Evolutionary conservation across 2,888 invertebrate genomes (phyloP).

Genomic region (Unio delphinus): DNA sequence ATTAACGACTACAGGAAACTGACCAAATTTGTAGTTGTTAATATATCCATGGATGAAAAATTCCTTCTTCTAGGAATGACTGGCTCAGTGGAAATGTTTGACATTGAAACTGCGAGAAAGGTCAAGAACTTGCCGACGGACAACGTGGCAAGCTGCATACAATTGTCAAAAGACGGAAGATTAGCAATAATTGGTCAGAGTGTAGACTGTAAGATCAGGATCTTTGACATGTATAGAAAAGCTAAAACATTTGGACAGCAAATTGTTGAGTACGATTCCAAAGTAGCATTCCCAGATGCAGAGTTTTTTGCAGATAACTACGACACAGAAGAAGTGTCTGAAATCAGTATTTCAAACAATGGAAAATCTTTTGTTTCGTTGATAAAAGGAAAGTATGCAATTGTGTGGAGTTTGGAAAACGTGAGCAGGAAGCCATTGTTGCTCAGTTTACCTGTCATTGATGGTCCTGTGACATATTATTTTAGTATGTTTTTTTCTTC

Average conservation of each 20-base stretch:
- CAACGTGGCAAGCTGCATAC: constrained; percentile 36
- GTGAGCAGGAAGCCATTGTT: constrained; percentile 30
- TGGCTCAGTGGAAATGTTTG: constrained; percentile 23
- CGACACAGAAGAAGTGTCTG: constrained; percentile 34
- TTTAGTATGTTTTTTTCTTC: constrained; percentile 28
- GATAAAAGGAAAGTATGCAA: constrained; percentile 33
- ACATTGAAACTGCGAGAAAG: constrained; percentile 19
- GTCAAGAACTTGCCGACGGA: constrained; percentile 22
- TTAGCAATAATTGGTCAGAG: constrained; percentile 44
- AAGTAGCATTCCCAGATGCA: constrained; percentile 20
- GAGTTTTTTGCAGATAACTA: constrained; percentile 19
- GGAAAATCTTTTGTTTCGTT: constrained; percentile 28
- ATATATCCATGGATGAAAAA: constrained; percentile 27
- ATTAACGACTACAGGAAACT: constrained; percentile 29
- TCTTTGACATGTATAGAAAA: constrained; percentile 22
- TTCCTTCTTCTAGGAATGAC: constrained; percentile 28
- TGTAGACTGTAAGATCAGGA: constrained; percentile 45
- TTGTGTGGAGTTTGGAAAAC: constrained; percentile 34
- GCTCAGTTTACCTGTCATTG: constrained; percentile 15
- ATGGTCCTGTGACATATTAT: constrained; percentile 22
- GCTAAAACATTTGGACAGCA: constrained; percentile 33
- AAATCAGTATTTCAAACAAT: constrained; percentile 26
- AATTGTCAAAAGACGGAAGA: constrained; percentile 41
- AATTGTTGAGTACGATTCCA: constrained; percentile 25
- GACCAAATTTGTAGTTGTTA: constrained; percentile 21